Conservation (phyloP, 2,113 vertebrate genomes). For the Apaloderma vittatum region DNA sequence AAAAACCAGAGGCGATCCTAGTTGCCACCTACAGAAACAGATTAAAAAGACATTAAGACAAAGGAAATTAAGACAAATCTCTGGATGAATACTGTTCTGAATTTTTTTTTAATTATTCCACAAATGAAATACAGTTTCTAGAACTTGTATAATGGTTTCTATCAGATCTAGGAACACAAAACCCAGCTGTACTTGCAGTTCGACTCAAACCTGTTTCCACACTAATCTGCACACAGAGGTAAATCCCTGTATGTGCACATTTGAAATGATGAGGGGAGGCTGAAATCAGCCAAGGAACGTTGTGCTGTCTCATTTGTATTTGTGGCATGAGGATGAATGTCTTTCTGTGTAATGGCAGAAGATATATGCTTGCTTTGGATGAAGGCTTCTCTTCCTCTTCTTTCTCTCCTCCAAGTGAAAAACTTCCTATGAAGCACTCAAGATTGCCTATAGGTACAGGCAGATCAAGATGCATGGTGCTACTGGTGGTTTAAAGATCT, state of each 20-base stretch:
- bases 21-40: background rate
- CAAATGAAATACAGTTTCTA: background rate
- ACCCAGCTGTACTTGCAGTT: background rate
- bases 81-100: background rate
- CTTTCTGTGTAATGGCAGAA: background rate
- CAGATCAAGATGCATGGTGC: background rate
- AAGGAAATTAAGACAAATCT: background rate
- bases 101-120: background rate
- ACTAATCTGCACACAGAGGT: accelerated
- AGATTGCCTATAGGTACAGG: background rate
- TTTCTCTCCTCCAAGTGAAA: background rate
- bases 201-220: background rate
- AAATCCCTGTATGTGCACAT: background rate
- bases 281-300: background rate
- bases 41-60: background rate
- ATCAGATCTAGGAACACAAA: background rate
- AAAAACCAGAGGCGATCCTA: accelerated
- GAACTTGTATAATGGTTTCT: background rate
- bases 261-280: background rate
- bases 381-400: background rate
- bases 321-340: background rate
- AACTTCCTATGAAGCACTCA: background rate
- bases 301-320: background rate
- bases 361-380: background rate
- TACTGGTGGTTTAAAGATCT: background rate